These are phyloP conservation scores for Pycnomerus fuliginosus DNA, from an alignment of 2,888 invertebrate genomes.

Conservation along the genomic window DNA sequence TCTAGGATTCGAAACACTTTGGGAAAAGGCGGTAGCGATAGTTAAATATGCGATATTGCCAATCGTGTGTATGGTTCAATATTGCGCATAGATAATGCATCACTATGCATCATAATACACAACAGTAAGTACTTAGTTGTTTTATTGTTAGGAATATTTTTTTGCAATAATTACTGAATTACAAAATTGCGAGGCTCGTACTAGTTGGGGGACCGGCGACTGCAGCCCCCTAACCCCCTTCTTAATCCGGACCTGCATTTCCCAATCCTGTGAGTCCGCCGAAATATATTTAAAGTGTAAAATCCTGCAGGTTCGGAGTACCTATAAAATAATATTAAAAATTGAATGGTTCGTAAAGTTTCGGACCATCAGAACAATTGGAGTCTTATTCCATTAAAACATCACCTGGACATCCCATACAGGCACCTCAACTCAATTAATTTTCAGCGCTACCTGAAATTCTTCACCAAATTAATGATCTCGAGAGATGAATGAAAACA, in stretches of 20 bases:
- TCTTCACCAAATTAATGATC: slow-evolving; percentile 26
- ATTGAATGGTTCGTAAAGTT: slow-evolving; percentile 1
- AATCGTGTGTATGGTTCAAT: too few species aligned
- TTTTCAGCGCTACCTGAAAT: slow-evolving; percentile 27
- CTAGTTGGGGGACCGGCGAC: background rate
- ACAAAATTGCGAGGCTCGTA: too few species aligned
- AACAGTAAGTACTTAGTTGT: too few species aligned
- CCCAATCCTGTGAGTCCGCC: background rate
- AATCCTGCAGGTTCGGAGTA: background rate
- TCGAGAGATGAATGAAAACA: slow-evolving; percentile 23
- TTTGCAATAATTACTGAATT: too few species aligned
- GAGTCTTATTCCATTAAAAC: slow-evolving; percentile 7
- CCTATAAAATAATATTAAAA: background rate
- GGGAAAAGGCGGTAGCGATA: too few species aligned
- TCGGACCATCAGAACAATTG: background rate
- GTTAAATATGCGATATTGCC: too few species aligned
- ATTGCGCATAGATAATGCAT: too few species aligned
- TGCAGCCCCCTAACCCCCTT: slow-evolving; percentile 1
- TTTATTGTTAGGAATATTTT: too few species aligned
- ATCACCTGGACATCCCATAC: slow-evolving; percentile 11
- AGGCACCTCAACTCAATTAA: slow-evolving; percentile 18
- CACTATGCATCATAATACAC: too few species aligned
- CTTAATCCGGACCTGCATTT: too few species aligned
- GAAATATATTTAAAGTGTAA: background rate
- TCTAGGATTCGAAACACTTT: too few species aligned